phyloP scores from a whole-genome alignment of 1,140 invertebrate species.

The Nixonia krombeini region DNA sequence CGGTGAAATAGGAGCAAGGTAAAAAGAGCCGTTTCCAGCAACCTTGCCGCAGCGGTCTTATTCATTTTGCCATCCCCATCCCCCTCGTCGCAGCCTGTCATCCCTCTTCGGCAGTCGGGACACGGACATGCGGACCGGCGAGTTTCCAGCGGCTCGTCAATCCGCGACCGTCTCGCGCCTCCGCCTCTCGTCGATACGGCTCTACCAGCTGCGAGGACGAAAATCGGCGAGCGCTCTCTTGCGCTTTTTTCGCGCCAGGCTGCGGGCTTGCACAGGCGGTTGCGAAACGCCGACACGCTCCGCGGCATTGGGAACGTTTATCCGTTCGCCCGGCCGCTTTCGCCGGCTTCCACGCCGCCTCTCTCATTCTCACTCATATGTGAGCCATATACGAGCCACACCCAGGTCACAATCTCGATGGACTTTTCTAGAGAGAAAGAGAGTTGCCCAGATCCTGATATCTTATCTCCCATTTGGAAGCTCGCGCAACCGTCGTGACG shows the following conservation, averaged over 20 bases:
- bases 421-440: conserved; percentile 33
- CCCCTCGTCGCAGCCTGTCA: conserved; percentile 19
- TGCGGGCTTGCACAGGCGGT: neutral
- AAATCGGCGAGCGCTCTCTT: neutral
- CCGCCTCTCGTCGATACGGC: neutral
- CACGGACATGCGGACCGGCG: conserved; percentile 28
- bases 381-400: conserved; percentile 34
- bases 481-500: too few relatives aligned
- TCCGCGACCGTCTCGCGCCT: neutral
- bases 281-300: conserved; percentile 37
- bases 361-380: conserved; percentile 22
- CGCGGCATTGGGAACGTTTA: conserved; percentile 37
- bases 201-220: neutral
- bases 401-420: conserved; percentile 46
- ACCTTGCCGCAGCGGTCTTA: conserved; percentile 3
- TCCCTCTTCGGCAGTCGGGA: conserved; percentile 27
- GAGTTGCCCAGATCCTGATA: conserved; percentile 40
- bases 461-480: conserved; percentile 39
- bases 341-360: conserved; percentile 34
- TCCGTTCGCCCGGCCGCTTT: conserved; percentile 21
- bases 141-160: conserved; percentile 40
- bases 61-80: conserved; percentile 16
- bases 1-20: neutral
- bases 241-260: neutral
- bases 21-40: neutral